Conservation (phyloP, 2,113 vertebrate genomes). For the Tyrannus savana region DNA sequence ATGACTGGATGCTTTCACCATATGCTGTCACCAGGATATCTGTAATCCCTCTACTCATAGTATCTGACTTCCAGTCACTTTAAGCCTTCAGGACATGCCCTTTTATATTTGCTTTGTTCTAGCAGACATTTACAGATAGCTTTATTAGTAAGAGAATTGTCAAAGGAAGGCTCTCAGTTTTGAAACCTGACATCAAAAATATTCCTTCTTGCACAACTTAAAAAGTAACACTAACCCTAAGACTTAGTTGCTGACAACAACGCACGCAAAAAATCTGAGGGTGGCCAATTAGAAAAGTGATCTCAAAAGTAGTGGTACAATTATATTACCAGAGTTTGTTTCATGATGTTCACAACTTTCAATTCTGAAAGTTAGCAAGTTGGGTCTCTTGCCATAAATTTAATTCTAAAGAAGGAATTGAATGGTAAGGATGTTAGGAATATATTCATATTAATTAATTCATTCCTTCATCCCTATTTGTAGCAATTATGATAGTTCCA, state of each 20-base stretch:
- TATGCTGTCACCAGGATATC: background rate
- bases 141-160: background rate
- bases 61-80: background rate
- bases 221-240: background rate
- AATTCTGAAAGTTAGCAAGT: background rate
- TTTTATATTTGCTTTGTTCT: background rate
- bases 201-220: background rate
- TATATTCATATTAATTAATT: background rate
- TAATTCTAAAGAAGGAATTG: background rate
- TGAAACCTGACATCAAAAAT: background rate
- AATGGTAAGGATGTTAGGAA: background rate
- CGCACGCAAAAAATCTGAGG: background rate
- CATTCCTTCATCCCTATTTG: background rate
- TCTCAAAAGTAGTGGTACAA: background rate
- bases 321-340: background rate
- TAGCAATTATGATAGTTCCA: background rate
- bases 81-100: background rate
- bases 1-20: background rate
- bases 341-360: background rate
- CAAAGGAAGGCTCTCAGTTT: background rate
- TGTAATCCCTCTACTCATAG: background rate
- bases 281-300: background rate
- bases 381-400: background rate
- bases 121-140: background rate
- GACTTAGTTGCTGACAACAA: background rate